Evolutionary conservation across 2,113 vertebrate species (phyloP), one percentile per base, ranked within the genome.

Genomic region (Oplegnathus fasciatus): DNA sequence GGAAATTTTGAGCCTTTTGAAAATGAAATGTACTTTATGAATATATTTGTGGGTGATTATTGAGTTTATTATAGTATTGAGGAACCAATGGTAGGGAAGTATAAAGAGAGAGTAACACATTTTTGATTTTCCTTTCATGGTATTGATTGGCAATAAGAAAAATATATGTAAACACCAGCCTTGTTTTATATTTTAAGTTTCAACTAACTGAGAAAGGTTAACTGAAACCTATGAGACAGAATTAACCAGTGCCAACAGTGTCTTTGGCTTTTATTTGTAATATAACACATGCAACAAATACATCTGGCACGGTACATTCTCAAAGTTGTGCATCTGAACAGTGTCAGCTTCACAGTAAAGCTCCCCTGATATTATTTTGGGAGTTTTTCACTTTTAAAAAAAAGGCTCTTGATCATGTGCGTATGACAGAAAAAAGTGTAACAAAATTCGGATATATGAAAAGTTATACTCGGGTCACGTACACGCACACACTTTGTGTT

Each of bases 261-360:
- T 26, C 4, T n/a, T 17, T 70, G 52, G 30, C 37, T 75, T 89
- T 87, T 82, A 87, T 87, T 89, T 75, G 52, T 22, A 32, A 37
- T 10, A 32, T 37, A 22, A 52, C 9, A 37, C 54, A 26, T 2
- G 11, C 30, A 72, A 26, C 37, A 40, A 37, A 26, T 20, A 48
- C 46, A 13, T 71, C 17, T 40, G 1, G 17, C 18, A 64, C 1
- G 1, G 37, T 3, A 61, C 18, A 72, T 50, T 46, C 26, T 68
- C n/a, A 30, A 7, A 70, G 48, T 42, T 14, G 18, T 72, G 17
- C n/a, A 26, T 34, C 26, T 48, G 10, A 54, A 32, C 6, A 4
- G 34, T 22, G 69, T 75, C 8, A 26, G 10, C 10, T 20, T 15
- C 10, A 57, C 26, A 55, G 58, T 37, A 14, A 52, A 28, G 10